Percentiles rank a stretch among this genome's conserved stretches.
These are phyloP conservation scores for Drosophila ficusphila DNA, from an alignment of 1,140 invertebrate species.

Conservation along the genomic window DNA sequence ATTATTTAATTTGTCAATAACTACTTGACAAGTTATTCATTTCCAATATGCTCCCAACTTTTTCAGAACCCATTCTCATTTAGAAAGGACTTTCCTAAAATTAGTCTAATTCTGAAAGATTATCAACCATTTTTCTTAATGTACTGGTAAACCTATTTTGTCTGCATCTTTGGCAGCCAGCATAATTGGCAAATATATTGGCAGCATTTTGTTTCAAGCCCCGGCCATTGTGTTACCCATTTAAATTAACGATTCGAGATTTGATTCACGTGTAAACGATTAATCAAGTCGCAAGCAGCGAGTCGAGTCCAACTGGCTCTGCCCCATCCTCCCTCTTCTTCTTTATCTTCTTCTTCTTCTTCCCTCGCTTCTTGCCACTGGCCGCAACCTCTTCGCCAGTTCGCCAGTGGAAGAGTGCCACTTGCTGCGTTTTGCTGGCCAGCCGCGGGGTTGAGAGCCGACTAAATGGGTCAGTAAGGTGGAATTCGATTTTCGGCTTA, in stretches of 20 bases:
- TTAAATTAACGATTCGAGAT: constrained; percentile 73
- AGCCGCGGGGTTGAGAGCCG: constrained; percentile 42
- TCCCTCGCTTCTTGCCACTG: constrained; percentile 1
- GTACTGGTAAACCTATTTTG: constrained; percentile 20
- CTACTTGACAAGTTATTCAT: too few relatives aligned
- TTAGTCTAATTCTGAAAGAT: background rate
- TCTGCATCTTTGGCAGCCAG: constrained; percentile 41
- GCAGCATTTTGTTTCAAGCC: constrained; percentile 49
- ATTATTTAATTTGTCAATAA: too few relatives aligned
- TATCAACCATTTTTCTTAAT: constrained; percentile 5
- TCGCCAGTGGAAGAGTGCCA: constrained; percentile 30
- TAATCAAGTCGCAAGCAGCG: constrained; percentile 72
- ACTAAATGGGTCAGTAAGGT: constrained; percentile 78
- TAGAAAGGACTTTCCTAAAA: too few relatives aligned
- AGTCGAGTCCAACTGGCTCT: constrained; percentile 35
- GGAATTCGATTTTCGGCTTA: constrained; percentile 68
- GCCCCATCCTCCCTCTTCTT: constrained; percentile 1
- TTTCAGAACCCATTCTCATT: too few relatives aligned
- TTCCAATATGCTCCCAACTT: too few relatives aligned
- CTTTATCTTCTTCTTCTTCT: too few relatives aligned
- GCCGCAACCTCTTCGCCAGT: constrained; percentile 16
- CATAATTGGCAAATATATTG: constrained; percentile 78
- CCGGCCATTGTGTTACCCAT: constrained; percentile 53
- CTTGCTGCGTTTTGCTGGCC: constrained; percentile 46
- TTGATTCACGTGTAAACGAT: constrained; percentile 80